Base-by-base conservation (phyloP, 2,113 vertebrate species). In the Oxygymnocypris stewartii region DNA sequence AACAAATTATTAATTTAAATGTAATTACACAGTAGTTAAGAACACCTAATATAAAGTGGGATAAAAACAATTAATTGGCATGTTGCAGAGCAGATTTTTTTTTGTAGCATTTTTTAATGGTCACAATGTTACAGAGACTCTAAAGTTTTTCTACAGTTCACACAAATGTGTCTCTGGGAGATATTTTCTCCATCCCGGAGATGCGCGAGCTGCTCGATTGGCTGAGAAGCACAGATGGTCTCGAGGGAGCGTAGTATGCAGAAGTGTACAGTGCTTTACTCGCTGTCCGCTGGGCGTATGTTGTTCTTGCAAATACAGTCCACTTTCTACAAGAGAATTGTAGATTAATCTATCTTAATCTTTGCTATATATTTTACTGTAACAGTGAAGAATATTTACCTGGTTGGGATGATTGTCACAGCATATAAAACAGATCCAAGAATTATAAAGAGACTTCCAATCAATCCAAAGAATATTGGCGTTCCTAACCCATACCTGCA, bases 381-480 rank as follows among this genome's bases (percentile, higher is more conserved):
- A 18, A 10, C 35, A 35, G 8, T 10, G 8, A 1, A 59, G 57
- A 3, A 63, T 28, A 71, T 61, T 94, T 80, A 95, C 94, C 94
- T 93, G 57, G 92, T 77, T 13, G 90, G 87, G 28, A n/a, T 51
- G 63, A 94, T 92, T 4, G 94, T 94, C 23, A 89, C 92, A 54
- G 84, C 87, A 76, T 96, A 95, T 37, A 95, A 77, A 25, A 93
- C 6, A 84, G 92, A 91, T 2, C 93, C 94, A 2, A 93, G 20
- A 35, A 93, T 11, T 84, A 95, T 94, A 4, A 93, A 83, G 63
- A 94, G 89, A 85, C 91, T 84, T 40, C 93, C 94, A n/a, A 93
- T 90, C 79, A 96, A 54, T 54, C 95, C 95, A 9, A 95, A 79
- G 89, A 94, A 94, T 71, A 95, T 87, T 20, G 95, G 94, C 37